phyloP scores from a whole-genome alignment of 2,113 vertebrate species.

The Ahaetulla prasina region DNA sequence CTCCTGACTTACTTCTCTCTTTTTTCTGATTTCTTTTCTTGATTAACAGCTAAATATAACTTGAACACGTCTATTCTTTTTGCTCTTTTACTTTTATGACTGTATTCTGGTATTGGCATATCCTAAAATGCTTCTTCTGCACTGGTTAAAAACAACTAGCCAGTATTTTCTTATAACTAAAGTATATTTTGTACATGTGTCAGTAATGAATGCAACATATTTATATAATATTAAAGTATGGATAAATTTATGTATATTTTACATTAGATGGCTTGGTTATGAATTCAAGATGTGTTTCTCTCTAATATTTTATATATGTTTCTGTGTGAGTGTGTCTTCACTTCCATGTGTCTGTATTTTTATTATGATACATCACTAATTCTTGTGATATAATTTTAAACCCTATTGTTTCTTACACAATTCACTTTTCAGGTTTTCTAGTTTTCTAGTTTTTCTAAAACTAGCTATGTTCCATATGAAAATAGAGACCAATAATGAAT shows the following conservation, averaged over 20 bases:
- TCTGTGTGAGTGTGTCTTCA: neutral
- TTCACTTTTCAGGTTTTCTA: conserved; percentile 35
- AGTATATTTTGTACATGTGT: neutral
- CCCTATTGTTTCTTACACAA: conserved; percentile 52
- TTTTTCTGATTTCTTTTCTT: neutral
- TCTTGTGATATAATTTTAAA: conserved; percentile 49
- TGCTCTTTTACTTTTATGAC: neutral
- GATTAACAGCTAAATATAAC: neutral
- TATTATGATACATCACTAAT: conserved; percentile 39
- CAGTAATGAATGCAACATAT: neutral
- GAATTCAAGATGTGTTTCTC: neutral
- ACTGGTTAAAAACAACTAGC: neutral
- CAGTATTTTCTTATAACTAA: neutral
- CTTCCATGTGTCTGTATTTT: neutral
- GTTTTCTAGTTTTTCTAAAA: too few relatives aligned
- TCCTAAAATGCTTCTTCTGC: neutral
- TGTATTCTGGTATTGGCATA: neutral
- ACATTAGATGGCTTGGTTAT: neutral
- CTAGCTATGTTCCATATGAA: conserved; percentile 17
- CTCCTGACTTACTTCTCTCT: conserved; percentile 9
- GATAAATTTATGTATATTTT: neutral
- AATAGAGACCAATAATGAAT: conserved; percentile 40
- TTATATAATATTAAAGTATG: neutral
- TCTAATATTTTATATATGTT: neutral
- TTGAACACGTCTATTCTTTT: neutral